A percentile compares a stretch with the other conserved stretches of the same genome.
These are phyloP conservation scores for Tiliacea citrago DNA, from an alignment of 2,888 invertebrate species.

Conservation along the genomic window DNA sequence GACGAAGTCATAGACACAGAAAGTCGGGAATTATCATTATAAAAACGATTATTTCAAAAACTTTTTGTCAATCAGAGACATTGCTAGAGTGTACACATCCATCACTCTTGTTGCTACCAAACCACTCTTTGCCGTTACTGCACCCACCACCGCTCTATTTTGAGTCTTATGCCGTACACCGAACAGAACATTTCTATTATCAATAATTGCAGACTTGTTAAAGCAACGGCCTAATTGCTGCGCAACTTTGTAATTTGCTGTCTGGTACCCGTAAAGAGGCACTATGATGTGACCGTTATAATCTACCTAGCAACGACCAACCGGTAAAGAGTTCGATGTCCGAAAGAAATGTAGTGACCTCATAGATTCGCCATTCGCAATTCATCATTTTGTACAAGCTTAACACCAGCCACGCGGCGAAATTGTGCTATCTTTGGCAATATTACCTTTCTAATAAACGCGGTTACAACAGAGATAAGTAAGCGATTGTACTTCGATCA, in stretches of 20 bases:
- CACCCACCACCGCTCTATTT: constrained; percentile 49
- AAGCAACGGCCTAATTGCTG: constrained; percentile 70
- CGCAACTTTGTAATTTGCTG: constrained; percentile 74
- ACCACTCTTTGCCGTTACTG: constrained; percentile 46
- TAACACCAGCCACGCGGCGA: constrained; percentile 71
- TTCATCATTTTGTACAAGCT: constrained; percentile 85
- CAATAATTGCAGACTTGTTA: constrained; percentile 63
- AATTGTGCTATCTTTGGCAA: constrained; percentile 68
- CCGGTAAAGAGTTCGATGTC: constrained; percentile 84
- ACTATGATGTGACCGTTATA: constrained; percentile 83
- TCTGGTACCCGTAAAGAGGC: constrained; percentile 74
- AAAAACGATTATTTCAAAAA: constrained; percentile 62
- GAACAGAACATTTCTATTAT: constrained; percentile 55
- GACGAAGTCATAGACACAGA: constrained; percentile 32
- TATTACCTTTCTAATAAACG: constrained; percentile 63
- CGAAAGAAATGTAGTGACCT: constrained; percentile 86
- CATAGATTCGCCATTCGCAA: constrained; percentile 86
- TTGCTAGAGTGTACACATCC: constrained; percentile 62
- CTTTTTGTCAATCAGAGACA: constrained; percentile 67
- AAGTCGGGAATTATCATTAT: constrained; percentile 53
- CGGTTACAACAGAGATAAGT: constrained; percentile 47
- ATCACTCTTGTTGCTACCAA: constrained; percentile 62
- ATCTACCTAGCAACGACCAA: constrained; percentile 82
- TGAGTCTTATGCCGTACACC: constrained; percentile 58
- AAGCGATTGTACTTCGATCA: constrained; percentile 45